phyloP scores from a whole-genome alignment of 2,797 vertebrate species.

The Lagorchestes hirsutus region DNA sequence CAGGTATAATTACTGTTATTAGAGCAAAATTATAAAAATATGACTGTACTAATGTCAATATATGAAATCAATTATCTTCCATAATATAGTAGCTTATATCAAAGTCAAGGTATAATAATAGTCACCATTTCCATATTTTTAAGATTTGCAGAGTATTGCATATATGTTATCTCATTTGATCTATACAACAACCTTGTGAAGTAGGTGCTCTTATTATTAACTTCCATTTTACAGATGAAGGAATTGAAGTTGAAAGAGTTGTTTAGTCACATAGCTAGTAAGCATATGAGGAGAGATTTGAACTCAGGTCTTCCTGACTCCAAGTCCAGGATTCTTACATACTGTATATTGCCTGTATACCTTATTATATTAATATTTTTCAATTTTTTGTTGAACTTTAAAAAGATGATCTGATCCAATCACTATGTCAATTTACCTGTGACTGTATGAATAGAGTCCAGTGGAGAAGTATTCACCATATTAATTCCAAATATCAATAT shows the following conservation, averaged over 20 bases:
- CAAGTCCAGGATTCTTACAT: neutral
- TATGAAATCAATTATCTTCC: neutral
- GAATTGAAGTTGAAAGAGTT: neutral
- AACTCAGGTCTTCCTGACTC: neutral
- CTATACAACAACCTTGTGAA: neutral
- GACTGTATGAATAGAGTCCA: slow-evolving; percentile 92
- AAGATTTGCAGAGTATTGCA: neutral
- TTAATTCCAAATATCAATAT: slow-evolving; percentile 94
- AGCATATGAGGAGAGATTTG: neutral
- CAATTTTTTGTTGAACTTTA: slow-evolving; percentile 6
- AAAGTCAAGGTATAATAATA: neutral
- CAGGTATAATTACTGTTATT: neutral
- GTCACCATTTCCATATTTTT: neutral
- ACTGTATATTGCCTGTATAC: neutral
- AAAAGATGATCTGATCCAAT: neutral
- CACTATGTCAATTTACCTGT: slow-evolving; percentile 88
- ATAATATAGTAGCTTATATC: neutral
- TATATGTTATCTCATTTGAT: neutral
- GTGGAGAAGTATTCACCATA: slow-evolving; percentile 94
- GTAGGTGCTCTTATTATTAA: neutral
- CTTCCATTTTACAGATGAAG: neutral
- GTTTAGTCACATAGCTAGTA: slow-evolving; percentile 31
- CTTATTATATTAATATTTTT: neutral
- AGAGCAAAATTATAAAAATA: neutral
- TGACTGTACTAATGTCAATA: neutral